Evolutionary conservation across 2,888 invertebrate genomes (phyloP), one percentile per base, ranked within the genome.

Genomic region (Panopea generosa): DNA sequence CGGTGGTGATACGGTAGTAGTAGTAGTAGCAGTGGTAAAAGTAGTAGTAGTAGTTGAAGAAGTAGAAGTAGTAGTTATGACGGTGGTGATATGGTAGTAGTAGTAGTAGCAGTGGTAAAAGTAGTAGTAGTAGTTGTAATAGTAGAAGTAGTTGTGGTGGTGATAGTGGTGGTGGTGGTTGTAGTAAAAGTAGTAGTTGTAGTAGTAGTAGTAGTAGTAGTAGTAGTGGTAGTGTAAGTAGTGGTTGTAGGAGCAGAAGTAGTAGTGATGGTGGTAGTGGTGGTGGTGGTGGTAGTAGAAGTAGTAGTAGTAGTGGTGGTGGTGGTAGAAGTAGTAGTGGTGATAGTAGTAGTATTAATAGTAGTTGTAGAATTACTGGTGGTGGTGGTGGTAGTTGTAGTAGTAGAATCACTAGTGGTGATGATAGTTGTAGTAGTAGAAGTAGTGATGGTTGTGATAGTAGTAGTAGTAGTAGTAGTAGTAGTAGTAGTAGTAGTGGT

Each of bases 301-400:
- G 56, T 56, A 7, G 33, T 56, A 7, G 56, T 22, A 4, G 22
- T 52, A 6, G 22, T 29, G 18, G 56, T 56, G 33, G 56, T 56
- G 27, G 29, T 27, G 33, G 27, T 56, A 18, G 3, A 3, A 29
- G 18, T 56, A 2, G 56, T 56, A 56, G 33, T 29, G 27, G 56
- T 26, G 27, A 33, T 22, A 22, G 16, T 52, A 22, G 22, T 24
- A 4, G 56, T 56, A n/a, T 16, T 9, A 29, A n/a, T 56, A 11
- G 33, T 33, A 11, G 11, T 11, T 4, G 11, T 33, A 11, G 33
- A 7, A 33, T 4, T 33, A 33, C 6, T 33, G 33, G 11, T 33
- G 33, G 33, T 4, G 33, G 11, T 11, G 33, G 11, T 11, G 33
- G 33, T 7, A 33, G 33, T 33, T 4, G 33, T 33, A 11, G 33